Conservation (phyloP, 2,113 vertebrate species). For the Dolichotis patagonum region DNA sequence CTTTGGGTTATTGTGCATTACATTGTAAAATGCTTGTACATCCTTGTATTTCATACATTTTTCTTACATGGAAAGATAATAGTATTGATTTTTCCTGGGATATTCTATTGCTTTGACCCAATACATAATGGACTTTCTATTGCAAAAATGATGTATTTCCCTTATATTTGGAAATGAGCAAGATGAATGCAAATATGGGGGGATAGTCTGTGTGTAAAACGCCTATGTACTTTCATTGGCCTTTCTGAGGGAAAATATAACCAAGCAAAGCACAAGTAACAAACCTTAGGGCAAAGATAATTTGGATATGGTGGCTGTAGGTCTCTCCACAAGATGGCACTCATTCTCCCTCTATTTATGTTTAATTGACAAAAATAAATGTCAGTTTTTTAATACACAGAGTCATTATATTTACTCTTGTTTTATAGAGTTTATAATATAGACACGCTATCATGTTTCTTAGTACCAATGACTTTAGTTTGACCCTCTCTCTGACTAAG, state of each 20-base stretch:
- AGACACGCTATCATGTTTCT: background rate
- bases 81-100: constrained; percentile 2
- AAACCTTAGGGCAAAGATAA: background rate
- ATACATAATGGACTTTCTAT: background rate
- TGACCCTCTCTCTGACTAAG: background rate
- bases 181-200: background rate
- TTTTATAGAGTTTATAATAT: background rate
- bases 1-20: background rate
- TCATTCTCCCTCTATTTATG: background rate
- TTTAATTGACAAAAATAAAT: constrained; percentile 24
- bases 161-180: background rate
- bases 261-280: background rate
- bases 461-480: background rate
- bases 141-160: background rate
- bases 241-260: background rate
- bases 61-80: background rate
- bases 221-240: background rate
- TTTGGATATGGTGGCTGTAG: background rate
- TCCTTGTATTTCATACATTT: background rate
- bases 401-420: background rate
- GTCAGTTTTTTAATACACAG: background rate
- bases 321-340: constrained; percentile 59
- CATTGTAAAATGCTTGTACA: background rate
- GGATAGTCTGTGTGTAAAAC: background rate
- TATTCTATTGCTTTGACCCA: background rate